These are phyloP conservation scores for Balaeniceps rex DNA, from an alignment of 2,113 vertebrate genomes.

Conservation along the genomic window DNA sequence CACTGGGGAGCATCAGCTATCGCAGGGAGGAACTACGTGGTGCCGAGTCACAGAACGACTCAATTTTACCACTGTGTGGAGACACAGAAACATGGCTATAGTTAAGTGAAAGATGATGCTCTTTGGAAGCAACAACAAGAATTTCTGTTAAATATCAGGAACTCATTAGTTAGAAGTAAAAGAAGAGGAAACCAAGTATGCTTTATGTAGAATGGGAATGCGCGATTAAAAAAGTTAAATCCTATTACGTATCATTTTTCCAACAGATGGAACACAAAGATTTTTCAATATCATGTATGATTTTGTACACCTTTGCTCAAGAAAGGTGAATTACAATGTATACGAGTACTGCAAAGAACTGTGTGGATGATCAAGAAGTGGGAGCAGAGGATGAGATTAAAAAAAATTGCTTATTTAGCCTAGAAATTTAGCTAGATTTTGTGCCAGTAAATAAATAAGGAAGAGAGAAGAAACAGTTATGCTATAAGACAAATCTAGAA, in stretches of 20 bases:
- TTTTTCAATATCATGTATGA: not conserved
- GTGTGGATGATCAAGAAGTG: not conserved
- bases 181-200: not conserved
- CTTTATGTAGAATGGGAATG: not conserved
- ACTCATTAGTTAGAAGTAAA: too few relatives aligned
- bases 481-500: not conserved
- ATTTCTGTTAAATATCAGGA: not conserved
- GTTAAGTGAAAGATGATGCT: not conserved
- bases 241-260: not conserved
- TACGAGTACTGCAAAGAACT: not conserved
- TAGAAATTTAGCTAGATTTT: not conserved
- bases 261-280: not conserved
- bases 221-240: not conserved
- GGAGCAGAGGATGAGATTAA: not conserved
- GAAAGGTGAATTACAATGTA: not conserved
- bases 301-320: not conserved
- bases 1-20: not conserved
- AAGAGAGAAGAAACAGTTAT: not conserved
- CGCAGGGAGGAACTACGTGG: not conserved
- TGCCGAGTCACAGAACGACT: not conserved
- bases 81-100: not conserved
- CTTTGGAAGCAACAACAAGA: not conserved
- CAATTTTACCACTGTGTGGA: rapidly evolving
- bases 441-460: not conserved
- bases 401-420: not conserved